Base-by-base conservation (phyloP, 2,113 vertebrate species). In the Sceloporus undulatus region DNA sequence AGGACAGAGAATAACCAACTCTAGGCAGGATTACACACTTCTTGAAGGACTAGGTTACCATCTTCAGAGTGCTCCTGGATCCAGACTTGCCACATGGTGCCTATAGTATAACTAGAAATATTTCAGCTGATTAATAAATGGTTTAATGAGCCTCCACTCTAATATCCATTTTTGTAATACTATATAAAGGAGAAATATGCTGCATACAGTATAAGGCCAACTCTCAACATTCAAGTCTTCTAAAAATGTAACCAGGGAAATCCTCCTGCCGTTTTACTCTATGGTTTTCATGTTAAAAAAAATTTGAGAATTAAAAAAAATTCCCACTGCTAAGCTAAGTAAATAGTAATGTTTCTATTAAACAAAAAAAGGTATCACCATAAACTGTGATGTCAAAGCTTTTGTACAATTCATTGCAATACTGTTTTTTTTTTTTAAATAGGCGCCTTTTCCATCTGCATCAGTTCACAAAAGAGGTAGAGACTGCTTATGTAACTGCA, bases 251-350 rank as follows among this genome's bases (percentile, higher is more conserved):
- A 80, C 34, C 5, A 7, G 34, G 19, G 40, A 5, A 25, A 66
- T 5, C 6, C 11, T 19, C 48, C 54, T 9, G 56, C 56, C 56
- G 79, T 48, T 82, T 65, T 75, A 82, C 52, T n/a, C 19, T 59
- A 52, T 71, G 66, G 40, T 56, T 38, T 3, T 3, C 25, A 62
- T 71, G 40, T 0, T n/a, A 88, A 27, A n/a, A 38, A 2, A 7
- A 71, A 84, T 27, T 0, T 38, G 0, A 40, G 65, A 7, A 18
- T 34, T 77, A 54, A 16, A 0, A 68, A 62, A 74, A 62, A n/a
- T 5, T 6, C 68, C 71, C 34, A 82, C 62, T 25, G 66, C 25
- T 70, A 68, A 0, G 0, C 56, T 66, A 65, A 86, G 14, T 9
- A n/a, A 29, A 71, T n/a, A 3, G 23, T 29, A 71, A 27, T 9